phyloP scores from a whole-genome alignment of 2,113 vertebrate genomes.

The Lampris megalopsis region DNA sequence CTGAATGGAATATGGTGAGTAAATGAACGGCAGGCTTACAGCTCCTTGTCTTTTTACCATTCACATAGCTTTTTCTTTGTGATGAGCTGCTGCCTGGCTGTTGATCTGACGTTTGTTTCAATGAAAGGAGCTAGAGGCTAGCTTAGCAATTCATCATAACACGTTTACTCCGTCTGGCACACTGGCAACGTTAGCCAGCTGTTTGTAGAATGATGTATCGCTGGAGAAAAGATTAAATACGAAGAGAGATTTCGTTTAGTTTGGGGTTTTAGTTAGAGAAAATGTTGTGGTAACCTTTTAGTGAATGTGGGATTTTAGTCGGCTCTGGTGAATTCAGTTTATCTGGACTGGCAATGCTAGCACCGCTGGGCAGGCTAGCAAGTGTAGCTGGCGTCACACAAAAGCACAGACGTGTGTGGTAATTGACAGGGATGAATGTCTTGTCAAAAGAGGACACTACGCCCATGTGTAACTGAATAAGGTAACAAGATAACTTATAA shows the following conservation, averaged over 20 bases:
- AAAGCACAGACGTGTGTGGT: slow-evolving; percentile 30
- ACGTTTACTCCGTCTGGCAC: slow-evolving; percentile 11
- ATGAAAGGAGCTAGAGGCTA: slow-evolving; percentile 65
- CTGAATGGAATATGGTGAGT: slow-evolving; percentile 62
- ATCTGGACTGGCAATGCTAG: slow-evolving; percentile 18
- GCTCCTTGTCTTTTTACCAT: not conserved
- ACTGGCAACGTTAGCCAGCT: not conserved
- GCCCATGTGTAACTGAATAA: not conserved
- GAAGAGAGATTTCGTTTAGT: not conserved
- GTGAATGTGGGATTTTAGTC: not conserved
- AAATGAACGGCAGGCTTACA: not conserved
- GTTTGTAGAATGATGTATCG: not conserved
- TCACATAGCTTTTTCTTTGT: slow-evolving; percentile 57
- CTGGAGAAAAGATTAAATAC: not conserved
- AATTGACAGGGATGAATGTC: not conserved
- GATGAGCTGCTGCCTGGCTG: slow-evolving; percentile 15
- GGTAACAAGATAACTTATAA: not conserved
- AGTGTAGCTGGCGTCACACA: slow-evolving; percentile 47
- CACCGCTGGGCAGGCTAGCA: slow-evolving; percentile 35
- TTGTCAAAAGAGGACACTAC: slow-evolving; percentile 10
- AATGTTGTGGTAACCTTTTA: slow-evolving; percentile 8
- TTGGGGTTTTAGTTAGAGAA: not conserved
- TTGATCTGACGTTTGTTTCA: slow-evolving; percentile 62
- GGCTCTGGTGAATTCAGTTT: not conserved
- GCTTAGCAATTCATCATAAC: slow-evolving; percentile 44